Conservation (phyloP, 2,797 vertebrate species). For the Phoxinus dragarum region DNA sequence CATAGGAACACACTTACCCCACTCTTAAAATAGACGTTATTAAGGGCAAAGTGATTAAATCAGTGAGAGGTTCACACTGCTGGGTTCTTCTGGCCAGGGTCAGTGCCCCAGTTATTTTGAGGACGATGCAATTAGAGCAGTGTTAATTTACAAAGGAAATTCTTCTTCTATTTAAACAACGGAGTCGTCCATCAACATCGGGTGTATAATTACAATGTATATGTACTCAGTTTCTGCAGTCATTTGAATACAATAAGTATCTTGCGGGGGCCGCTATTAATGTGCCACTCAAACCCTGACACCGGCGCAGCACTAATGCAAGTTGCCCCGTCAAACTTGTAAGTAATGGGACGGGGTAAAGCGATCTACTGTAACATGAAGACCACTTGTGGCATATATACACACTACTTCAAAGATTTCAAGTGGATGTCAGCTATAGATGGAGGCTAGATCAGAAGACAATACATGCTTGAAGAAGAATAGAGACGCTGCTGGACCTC, state of each 20-base stretch:
- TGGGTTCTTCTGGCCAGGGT: constrained; percentile 53
- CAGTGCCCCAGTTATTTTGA: constrained; percentile 57
- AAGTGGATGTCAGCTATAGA: constrained; percentile 72
- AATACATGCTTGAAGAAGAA: constrained; percentile 58
- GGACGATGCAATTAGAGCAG: constrained; percentile 58
- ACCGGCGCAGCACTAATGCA: constrained; percentile 35
- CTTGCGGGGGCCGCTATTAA: constrained; percentile 39
- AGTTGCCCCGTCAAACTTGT: constrained; percentile 60
- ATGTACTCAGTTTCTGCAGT: constrained; percentile 41
- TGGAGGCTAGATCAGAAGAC: constrained; percentile 61
- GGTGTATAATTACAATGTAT: constrained; percentile 55
- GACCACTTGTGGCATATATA: constrained; percentile 73
- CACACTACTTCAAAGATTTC: constrained; percentile 72
- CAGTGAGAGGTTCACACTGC: constrained; percentile 41
- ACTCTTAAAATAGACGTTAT: constrained; percentile 61
- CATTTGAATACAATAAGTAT: constrained; percentile 50
- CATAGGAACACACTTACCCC: constrained; percentile 32
- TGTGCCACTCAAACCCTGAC: constrained; percentile 51
- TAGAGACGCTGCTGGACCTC: constrained; percentile 16
- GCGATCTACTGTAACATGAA: constrained; percentile 72
- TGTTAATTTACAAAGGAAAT: constrained; percentile 58
- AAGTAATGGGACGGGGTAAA: constrained; percentile 69
- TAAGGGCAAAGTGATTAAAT: constrained; percentile 59
- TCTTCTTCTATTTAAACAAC: constrained; percentile 55
- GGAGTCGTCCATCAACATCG: constrained; percentile 42